Evolutionary conservation across 2,797 vertebrate species (phyloP).

Genomic region (Vultur gryphus): DNA sequence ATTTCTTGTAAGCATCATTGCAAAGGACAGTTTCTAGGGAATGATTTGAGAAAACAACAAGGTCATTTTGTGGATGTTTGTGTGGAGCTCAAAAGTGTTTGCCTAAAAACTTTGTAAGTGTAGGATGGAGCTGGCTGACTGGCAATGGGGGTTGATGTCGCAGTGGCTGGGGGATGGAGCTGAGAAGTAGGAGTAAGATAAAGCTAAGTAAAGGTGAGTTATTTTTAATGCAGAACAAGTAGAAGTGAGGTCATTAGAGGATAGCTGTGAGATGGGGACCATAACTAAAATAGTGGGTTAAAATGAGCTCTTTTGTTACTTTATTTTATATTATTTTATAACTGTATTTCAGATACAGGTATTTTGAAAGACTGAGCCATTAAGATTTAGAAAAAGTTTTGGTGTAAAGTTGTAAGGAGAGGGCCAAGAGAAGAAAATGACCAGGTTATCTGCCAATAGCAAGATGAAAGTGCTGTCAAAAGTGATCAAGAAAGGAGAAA

Average conservation of each 20-base stretch:
- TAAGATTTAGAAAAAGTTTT: not conserved
- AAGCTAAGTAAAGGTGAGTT: not conserved
- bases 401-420: not conserved
- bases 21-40: not conserved
- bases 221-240: not conserved
- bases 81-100: not conserved
- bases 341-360: not conserved
- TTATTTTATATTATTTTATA: not conserved
- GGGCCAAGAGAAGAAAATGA: not conserved
- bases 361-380: not conserved
- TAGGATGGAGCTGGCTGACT: not conserved
- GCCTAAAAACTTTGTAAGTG: not conserved
- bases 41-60: not conserved
- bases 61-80: not conserved
- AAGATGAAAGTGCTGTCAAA: not conserved
- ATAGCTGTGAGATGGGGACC: not conserved
- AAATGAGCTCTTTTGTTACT: not conserved
- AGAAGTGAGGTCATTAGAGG: not conserved
- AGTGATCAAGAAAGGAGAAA: not conserved
- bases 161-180: not conserved
- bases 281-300: not conserved
- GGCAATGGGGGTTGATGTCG: not conserved
- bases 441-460: not conserved
- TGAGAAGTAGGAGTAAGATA: not conserved
- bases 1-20: not conserved